Evolutionary conservation across 2,113 vertebrate genomes (phyloP), one percentile per base, ranked within the genome.

Genomic region (Apistogramma diplotaenia): DNA sequence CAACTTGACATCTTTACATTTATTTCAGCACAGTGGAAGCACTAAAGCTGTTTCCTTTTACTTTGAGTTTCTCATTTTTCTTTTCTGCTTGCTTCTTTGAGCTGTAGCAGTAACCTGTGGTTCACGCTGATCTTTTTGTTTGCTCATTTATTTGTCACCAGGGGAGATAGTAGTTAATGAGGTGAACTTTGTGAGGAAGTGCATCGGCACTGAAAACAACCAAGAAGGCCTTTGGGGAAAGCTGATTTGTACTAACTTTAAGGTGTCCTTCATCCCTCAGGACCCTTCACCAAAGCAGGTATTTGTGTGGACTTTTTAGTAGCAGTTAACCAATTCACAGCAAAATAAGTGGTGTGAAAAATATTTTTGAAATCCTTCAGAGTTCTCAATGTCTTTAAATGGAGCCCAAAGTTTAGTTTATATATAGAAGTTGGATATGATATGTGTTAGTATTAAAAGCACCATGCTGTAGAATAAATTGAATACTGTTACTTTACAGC

Each of bases 101-200:
- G 83, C 59, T 19, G n/a, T 16, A 8, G 16, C 49, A 18, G 1
- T 8, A 18, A 10, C 3, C n/a, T 76, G n/a, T 5, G 55, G 58
- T 75, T 84, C 5, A 75, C 16, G 18, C 57, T 75, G 2, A 19
- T 13, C 19, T 53, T 31, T 59, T 84, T 78, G 33, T 59, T 84
- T 78, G 33, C 53, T 81, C 12, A 46, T 79, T 74, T 93, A 81
- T 84, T 87, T 90, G 86, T 76, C 82, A 56, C 87, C 92, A 97
- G 98, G 98, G 86, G 98, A 99, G 94, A 99, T 99, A 23, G 96
- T 99, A 29, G 98, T 99, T 58, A 99, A 98, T 18, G 98, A 99
- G 95, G 98, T 96, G 18, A 99, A 96, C 89, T 99, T 99, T 94
- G 98, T 99, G 83, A 96, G 96, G 87, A 99, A 99, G 93, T 99